These are phyloP conservation scores for Coracias cyanogaster DNA, from an alignment of 2,797 vertebrate genomes.

Conservation along the genomic window DNA sequence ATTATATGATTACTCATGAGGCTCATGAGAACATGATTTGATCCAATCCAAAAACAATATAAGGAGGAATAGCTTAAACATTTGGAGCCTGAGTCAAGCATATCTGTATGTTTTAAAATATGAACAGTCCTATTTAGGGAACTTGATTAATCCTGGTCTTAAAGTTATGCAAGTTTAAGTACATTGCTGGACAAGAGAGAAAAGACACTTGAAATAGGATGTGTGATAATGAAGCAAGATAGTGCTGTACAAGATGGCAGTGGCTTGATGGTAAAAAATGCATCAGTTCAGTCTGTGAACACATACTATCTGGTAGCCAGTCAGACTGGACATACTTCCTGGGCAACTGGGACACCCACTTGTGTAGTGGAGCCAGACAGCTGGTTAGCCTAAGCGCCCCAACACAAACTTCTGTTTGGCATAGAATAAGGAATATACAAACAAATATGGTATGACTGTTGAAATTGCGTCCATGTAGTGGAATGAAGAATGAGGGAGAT, in stretches of 20 bases:
- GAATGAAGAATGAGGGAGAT: neutral
- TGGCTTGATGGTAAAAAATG: neutral
- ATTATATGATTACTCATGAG: conserved; percentile 54
- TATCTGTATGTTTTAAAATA: neutral
- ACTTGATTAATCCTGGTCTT: neutral
- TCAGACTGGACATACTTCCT: neutral
- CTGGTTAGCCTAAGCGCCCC: neutral
- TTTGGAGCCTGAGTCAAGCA: neutral
- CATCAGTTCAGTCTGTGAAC: neutral
- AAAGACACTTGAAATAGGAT: neutral
- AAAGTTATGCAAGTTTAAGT: neutral
- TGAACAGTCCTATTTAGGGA: neutral
- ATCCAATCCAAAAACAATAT: conserved; percentile 20
- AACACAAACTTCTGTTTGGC: neutral
- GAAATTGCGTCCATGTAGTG: neutral
- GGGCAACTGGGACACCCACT: neutral
- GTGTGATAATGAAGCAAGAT: neutral
- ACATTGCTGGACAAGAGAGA: neutral
- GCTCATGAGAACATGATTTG: conserved; percentile 28
- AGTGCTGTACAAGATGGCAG: neutral
- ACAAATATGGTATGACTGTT: neutral
- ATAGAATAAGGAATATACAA: neutral
- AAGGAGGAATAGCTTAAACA: neutral
- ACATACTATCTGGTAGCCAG: neutral
- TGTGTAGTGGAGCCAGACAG: neutral